Conservation (phyloP, 1,140 invertebrate species). For the Euura lappo region DNA sequence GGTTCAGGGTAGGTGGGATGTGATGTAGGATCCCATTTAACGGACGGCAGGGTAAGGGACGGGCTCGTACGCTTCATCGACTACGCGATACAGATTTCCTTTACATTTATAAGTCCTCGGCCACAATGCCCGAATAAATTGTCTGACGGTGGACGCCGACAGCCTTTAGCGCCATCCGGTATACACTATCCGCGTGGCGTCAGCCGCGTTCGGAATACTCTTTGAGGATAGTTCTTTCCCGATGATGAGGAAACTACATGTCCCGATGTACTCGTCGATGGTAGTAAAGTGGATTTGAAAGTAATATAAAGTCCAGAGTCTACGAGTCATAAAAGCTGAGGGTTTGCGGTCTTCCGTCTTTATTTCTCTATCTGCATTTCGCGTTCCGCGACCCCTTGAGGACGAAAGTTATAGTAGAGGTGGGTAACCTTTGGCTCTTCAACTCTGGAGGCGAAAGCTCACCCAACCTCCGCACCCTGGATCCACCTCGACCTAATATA, state of each 20-base stretch:
- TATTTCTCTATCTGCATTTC: background rate
- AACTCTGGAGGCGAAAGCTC: background rate
- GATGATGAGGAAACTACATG: too few species aligned
- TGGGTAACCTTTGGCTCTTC: background rate
- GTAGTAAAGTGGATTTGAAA: slow-evolving; percentile 19
- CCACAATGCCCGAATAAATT: slow-evolving; percentile 41
- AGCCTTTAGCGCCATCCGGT: slow-evolving; percentile 35
- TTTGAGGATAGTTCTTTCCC: too few species aligned
- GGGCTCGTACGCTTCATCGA: slow-evolving; percentile 47
- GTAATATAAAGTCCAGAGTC: slow-evolving; percentile 48
- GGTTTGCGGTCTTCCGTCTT: slow-evolving; percentile 12
- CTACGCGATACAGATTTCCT: slow-evolving; percentile 49
- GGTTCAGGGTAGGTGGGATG: slow-evolving; percentile 29
- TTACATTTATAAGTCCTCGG: slow-evolving; percentile 48
- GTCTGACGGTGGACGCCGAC: slow-evolving; percentile 24
- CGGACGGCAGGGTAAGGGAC: slow-evolving; percentile 38
- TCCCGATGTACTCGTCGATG: too few species aligned
- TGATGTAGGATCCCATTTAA: slow-evolving; percentile 48
- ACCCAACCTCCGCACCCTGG: background rate
- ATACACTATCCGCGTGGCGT: background rate
- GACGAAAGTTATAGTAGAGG: slow-evolving; percentile 32
- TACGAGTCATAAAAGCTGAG: slow-evolving; percentile 48
- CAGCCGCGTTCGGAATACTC: too few species aligned
- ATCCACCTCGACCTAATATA: slow-evolving; percentile 37
- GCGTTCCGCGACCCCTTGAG: slow-evolving; percentile 15